These are phyloP conservation scores for Siphamia tubifer DNA, from an alignment of 2,113 vertebrate genomes.

Conservation along the genomic window DNA sequence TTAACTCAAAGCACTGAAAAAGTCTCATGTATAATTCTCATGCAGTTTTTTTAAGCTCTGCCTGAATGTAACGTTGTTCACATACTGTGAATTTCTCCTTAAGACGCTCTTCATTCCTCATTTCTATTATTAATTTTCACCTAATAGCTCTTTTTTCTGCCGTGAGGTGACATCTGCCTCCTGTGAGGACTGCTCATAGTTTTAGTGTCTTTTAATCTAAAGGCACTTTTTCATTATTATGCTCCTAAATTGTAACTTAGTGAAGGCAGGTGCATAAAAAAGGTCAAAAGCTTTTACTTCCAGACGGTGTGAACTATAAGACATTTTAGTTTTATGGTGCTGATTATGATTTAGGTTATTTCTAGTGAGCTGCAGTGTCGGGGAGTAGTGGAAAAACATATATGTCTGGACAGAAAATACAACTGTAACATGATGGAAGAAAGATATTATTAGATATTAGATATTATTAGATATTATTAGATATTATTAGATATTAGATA, in stretches of 20 bases:
- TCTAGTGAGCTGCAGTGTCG: neutral
- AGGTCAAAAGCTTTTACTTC: neutral
- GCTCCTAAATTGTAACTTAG: neutral
- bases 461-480: no score
- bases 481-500: no score
- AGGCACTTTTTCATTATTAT: neutral
- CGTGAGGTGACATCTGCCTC: constrained; percentile 4
- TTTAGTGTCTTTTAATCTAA: constrained; percentile 15
- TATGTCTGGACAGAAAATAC: no score
- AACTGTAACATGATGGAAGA: no score
- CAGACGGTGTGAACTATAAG: neutral
- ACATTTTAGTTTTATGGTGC: neutral
- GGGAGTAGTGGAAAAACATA: no score
- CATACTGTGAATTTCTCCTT: neutral
- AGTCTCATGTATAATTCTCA: neutral
- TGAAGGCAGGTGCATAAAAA: neutral
- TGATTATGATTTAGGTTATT: neutral
- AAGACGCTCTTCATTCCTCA: neutral
- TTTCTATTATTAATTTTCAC: no score
- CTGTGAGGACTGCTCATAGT: neutral
- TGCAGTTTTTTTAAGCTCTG: no score
- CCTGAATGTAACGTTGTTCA: neutral
- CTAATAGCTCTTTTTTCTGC: no score
- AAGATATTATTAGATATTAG: no score
- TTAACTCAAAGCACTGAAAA: no score